phyloP scores from a whole-genome alignment of 53 echinoderm and acorn worm species.

The Crossaster papposus region DNA sequence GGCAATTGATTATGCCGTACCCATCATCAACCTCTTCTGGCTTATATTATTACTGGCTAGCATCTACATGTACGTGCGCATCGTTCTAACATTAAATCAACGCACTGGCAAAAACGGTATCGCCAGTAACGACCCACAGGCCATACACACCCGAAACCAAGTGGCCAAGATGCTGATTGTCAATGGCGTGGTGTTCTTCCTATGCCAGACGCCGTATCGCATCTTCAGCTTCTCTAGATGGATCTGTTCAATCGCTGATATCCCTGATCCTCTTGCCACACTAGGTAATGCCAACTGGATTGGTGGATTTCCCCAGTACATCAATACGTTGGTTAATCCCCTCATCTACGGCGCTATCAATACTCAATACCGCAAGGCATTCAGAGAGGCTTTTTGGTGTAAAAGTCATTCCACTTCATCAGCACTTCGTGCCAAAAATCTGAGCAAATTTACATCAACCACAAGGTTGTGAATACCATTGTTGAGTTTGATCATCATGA shows the following conservation, averaged over 20 bases:
- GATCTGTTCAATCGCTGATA: neutral
- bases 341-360: conserved; percentile 26
- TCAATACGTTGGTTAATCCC: conserved; percentile 20
- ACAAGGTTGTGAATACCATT: neutral
- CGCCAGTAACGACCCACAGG: neutral
- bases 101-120: neutral
- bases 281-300: neutral
- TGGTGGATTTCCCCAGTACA: neutral
- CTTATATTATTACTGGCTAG: neutral
- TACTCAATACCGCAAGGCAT: neutral
- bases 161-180: conserved; percentile 35
- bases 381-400: neutral
- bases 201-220: conserved; percentile 22
- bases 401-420: neutral
- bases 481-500: neutral
- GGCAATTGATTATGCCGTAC: neutral
- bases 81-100: neutral
- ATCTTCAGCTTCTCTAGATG: neutral
- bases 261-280: neutral
- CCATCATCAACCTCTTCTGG: neutral
- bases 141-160: conserved; percentile 22
- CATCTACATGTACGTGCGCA: conserved; percentile 29
- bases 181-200: conserved; percentile 21
- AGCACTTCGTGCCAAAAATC: neutral
- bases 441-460: neutral